Evolutionary conservation across 2,888 invertebrate species (phyloP).

Genomic region (Entomobrya multifasciata): DNA sequence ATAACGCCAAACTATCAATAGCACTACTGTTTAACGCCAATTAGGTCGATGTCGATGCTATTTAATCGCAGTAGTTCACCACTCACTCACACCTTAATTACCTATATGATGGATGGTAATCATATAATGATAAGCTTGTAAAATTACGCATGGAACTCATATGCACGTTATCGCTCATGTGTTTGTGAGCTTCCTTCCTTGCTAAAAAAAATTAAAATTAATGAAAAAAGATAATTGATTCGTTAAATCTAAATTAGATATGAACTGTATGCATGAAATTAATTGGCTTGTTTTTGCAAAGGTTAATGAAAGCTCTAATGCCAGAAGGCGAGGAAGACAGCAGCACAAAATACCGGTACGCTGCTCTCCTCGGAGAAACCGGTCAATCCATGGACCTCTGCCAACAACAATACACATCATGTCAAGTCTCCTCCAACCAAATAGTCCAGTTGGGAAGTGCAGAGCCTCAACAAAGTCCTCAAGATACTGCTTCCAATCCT

Average conservation of each 20-base stretch:
- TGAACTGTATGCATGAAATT: neutral
- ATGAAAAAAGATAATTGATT: no score
- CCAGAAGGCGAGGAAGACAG: constrained; percentile 74
- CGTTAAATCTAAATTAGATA: no score
- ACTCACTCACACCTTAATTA: no score
- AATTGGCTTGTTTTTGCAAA: constrained; percentile 23
- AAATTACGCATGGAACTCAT: no score
- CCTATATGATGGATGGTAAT: no score
- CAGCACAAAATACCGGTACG: constrained; percentile 73
- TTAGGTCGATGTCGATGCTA: constrained; percentile 22
- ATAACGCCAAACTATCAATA: neutral
- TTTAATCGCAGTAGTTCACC: neutral
- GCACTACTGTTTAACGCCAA: no score
- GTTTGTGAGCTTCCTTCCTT: no score
- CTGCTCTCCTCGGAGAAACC: constrained; percentile 73
- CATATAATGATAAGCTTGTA: no score
- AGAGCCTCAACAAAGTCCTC: constrained; percentile 55
- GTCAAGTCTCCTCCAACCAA: constrained; percentile 69
- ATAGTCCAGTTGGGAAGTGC: constrained; percentile 70
- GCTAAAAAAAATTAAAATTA: no score
- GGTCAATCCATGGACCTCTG: constrained; percentile 73
- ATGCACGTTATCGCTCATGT: no score
- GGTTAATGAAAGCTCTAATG: constrained; percentile 74
- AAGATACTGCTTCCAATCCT: neutral
- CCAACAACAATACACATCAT: constrained; percentile 59